Base-by-base conservation (phyloP, 2,113 vertebrate species). In the Saccopteryx bilineata region DNA sequence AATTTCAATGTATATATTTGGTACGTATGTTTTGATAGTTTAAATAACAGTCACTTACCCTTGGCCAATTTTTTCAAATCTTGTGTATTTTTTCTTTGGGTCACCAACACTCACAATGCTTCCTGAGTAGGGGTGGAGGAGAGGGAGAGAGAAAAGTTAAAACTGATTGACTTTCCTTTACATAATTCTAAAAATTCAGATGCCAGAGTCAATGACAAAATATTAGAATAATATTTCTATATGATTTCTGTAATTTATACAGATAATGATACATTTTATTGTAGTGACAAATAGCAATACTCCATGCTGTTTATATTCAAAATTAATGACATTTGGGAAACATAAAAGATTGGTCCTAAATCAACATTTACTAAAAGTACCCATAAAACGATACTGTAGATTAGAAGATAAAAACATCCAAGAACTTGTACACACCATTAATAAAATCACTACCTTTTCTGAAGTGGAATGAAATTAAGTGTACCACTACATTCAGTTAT, bases 61-160 rank as follows among this genome's bases (percentile, higher is more conserved):
- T 98, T 99, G 99, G 96, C 99, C 99, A 96, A 99, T 99, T 98
- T 99, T 99, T 98, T 99, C 99, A 96, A 99, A 99, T 90, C 99
- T 99, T 39, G 99, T 99, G 83, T 99, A 99, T 97, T 99, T 99
- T 99, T 99, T 99, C 98, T 99, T 99, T 69, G 99, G 99, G 97
- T 99, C 99, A 71, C 99, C 99, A 96, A 99, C 99, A 0, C 99
- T 99, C 92, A 99, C 99, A 94, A 99, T 99, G 98, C 99, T 99
- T 98, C 99, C 99, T 99, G 97, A 58, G 97, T 86, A 31, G 13
- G 52, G 93, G 50, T 87, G 10, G 4, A 21, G 11, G 9, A 0
- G 97, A 97, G 31, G 82, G 80, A 93, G 28, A 28, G 26, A 92
- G 87, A 85, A 75, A 63, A 28, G 76, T 60, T 84, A 48, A 87